phyloP scores from a whole-genome alignment of 2,797 vertebrate genomes.

The Lacerta agilis region DNA sequence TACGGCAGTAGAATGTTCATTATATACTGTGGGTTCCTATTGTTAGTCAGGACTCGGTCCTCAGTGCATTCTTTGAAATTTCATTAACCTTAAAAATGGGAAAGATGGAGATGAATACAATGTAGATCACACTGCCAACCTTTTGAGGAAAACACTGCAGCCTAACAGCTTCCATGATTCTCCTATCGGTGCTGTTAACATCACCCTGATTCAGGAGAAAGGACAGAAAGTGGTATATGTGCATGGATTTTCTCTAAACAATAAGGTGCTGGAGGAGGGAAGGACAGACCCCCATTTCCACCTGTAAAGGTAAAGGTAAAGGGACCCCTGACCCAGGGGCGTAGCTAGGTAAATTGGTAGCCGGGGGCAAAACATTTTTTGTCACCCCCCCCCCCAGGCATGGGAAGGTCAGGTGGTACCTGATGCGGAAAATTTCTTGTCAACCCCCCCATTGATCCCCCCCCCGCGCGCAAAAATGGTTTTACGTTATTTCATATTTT shows the following conservation, averaged over 20 bases:
- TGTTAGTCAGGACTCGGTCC: background rate
- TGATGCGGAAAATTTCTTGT: too few species aligned
- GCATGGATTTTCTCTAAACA: background rate
- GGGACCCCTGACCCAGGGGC: too few species aligned
- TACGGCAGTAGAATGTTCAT: background rate
- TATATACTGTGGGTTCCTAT: background rate
- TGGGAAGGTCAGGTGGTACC: too few species aligned
- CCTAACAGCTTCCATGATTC: background rate
- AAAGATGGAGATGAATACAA: background rate
- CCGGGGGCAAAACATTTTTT: too few species aligned
- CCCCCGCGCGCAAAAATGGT: too few species aligned
- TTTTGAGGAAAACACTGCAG: fast-evolving
- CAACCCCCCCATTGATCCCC: too few species aligned
- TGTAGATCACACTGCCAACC: background rate
- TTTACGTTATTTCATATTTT: too few species aligned
- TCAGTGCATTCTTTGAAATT: background rate
- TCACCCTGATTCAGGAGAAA: background rate
- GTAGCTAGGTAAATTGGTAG: too few species aligned
- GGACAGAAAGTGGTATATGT: background rate
- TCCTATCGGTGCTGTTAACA: background rate
- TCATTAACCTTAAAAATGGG: background rate
- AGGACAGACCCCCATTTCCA: background rate
- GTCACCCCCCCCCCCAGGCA: too few species aligned
- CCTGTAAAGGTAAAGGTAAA: background rate
- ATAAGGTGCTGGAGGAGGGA: background rate